Evolutionary conservation across 2,888 invertebrate species (phyloP), one percentile per base, ranked within the genome.

Genomic region (Trachelus iudaicus): DNA sequence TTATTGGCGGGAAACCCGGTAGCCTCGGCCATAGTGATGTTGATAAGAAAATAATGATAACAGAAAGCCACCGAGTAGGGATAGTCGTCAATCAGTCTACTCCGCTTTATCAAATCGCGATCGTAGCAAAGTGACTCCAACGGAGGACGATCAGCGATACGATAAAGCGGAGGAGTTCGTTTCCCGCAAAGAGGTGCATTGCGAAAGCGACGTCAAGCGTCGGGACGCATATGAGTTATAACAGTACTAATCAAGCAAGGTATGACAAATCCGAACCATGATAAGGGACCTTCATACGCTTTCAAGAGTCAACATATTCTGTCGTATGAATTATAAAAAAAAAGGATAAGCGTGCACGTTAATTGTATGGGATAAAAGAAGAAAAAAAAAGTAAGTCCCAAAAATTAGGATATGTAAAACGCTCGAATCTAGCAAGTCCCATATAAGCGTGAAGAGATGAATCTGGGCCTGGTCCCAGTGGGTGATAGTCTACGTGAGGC

Each of bases 381-480:
- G 15, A 40, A 40, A 4, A 40, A 15, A 40, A 15, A 23, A 6
- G 0, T 40, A 40, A 40, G 40, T 40, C 6, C 40, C 15, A 40
- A 40, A 40, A 40, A 40, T 15, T 1, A 4, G 1, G 0, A 40
- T 15, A 11, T 1, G 34, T 34, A 4, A 40, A 6, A 15, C 4
- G 15, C 15, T 6, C 6, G 15, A 40, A 1, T 0, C 0, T 23
- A 23, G 23, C 23, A 23, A 9, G 40, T 56, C 23, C 40, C 23
- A 23, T 23, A 23, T 56, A 6, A 56, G 40, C 15, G 15, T 23
- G 40, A 56, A 23, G 23, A 56, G 40, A 56, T 56, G 23, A 23
- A 23, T 56, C 40, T 23, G 2, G 40, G 6, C 23, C 40, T 76
- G 80, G 79, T 75, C 75, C 76, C n/a, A 30, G 30, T 13, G 71